phyloP scores from a whole-genome alignment of 1,140 invertebrate species.

The Drosophila elegans region DNA sequence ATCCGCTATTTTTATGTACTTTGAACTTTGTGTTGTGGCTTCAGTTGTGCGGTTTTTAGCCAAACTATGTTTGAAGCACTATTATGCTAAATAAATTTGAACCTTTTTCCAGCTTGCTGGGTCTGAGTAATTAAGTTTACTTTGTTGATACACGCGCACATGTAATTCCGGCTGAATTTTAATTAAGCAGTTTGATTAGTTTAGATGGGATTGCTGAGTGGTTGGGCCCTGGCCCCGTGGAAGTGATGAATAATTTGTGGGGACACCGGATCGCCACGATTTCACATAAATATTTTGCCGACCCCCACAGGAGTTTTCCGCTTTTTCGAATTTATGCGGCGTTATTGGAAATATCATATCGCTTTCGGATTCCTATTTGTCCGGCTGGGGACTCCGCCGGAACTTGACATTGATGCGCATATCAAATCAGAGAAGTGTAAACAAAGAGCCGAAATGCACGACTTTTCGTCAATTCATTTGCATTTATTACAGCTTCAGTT shows the following conservation, averaged over 20 bases:
- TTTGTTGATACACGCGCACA: slow-evolving; percentile 41
- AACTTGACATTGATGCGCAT: slow-evolving; percentile 68
- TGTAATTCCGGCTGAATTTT: slow-evolving; percentile 44
- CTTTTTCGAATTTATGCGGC: slow-evolving; percentile 8
- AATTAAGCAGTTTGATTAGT: slow-evolving; percentile 55
- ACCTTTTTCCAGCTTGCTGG: slow-evolving; percentile 33
- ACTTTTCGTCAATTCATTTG: slow-evolving; percentile 77
- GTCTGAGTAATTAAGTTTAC: slow-evolving; percentile 56
- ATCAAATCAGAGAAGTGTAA: slow-evolving; percentile 67
- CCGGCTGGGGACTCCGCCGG: not conserved
- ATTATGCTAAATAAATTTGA: slow-evolving; percentile 49
- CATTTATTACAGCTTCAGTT: slow-evolving; percentile 62
- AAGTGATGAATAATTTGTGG: slow-evolving; percentile 34
- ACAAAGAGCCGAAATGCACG: slow-evolving; percentile 68
- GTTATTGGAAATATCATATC: slow-evolving; percentile 41
- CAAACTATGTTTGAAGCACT: slow-evolving; percentile 36
- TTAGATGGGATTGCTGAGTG: slow-evolving; percentile 19
- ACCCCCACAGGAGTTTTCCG: no score
- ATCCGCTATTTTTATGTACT: slow-evolving; percentile 29
- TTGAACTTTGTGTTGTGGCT: slow-evolving; percentile 20
- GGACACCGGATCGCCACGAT: not conserved
- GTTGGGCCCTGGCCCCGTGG: slow-evolving; percentile 11
- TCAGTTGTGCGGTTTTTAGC: slow-evolving; percentile 39
- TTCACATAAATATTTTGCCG: slow-evolving; percentile 19
- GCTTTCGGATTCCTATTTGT: slow-evolving; percentile 21